Conservation (phyloP, 2,797 vertebrate genomes). For the Cichlasoma orientale region DNA sequence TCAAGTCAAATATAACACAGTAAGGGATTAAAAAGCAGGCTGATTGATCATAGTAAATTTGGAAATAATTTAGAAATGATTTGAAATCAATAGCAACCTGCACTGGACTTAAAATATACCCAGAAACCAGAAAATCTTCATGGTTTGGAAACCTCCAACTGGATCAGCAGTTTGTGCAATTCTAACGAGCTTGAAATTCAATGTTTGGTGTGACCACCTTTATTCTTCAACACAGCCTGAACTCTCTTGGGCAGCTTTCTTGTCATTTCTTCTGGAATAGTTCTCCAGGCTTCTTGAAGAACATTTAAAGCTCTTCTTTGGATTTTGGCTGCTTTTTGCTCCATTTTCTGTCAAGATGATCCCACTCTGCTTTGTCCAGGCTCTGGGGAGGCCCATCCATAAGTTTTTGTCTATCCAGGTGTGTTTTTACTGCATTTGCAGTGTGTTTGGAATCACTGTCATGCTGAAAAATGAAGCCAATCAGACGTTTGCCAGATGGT, state of each 20-base stretch:
- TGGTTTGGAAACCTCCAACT: background rate
- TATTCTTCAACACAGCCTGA: background rate
- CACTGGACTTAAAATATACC: background rate
- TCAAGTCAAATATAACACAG: slow-evolving; percentile 19
- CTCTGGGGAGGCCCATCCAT: background rate
- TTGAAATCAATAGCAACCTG: slow-evolving; percentile 12
- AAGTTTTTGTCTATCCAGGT: background rate
- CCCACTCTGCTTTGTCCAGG: background rate
- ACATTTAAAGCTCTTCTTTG: no score
- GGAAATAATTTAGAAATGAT: slow-evolving; percentile 9
- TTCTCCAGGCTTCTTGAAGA: no score
- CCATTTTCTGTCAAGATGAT: background rate
- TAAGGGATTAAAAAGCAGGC: background rate
- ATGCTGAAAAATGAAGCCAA: background rate
- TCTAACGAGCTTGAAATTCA: background rate
- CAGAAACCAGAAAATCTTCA: background rate
- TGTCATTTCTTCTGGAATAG: no score
- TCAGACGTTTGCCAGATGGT: background rate
- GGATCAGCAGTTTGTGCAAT: background rate
- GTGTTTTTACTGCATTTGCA: background rate
- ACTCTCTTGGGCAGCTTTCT: background rate
- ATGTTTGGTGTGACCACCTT: background rate
- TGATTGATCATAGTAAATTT: slow-evolving; percentile 11
- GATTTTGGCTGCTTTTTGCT: no score
- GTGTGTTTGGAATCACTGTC: background rate